Conservation (phyloP, 2,113 vertebrate species). For the Aphyosemion australe region DNA sequence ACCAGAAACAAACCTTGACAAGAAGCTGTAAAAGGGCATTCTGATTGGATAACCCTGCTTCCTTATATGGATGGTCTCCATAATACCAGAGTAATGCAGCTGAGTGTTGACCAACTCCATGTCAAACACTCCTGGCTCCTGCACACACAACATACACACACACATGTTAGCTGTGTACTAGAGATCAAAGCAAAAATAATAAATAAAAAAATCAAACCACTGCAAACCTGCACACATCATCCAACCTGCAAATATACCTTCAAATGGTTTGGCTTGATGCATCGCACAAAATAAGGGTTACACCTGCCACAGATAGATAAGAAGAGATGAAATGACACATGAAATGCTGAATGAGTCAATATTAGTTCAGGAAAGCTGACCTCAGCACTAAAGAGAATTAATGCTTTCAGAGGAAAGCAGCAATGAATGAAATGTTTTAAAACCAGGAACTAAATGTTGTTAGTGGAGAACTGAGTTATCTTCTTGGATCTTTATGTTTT, state of each 20-base stretch:
- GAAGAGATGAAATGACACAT: conserved; percentile 30
- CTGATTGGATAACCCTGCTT: conserved; percentile 93
- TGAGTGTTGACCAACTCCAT: conserved; percentile 86
- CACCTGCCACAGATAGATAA: conserved; percentile 82
- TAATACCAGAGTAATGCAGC: conserved; percentile 90
- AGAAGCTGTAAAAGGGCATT: conserved; percentile 87
- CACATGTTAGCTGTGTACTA: neutral
- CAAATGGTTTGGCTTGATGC: conserved; percentile 96
- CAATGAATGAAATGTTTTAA: neutral
- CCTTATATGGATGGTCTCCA: conserved; percentile 95
- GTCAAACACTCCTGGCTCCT: conserved; percentile 91
- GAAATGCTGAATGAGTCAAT: neutral
- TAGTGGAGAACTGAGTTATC: neutral
- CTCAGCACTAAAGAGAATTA: neutral
- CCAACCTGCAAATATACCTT: conserved; percentile 82
- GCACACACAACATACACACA: conserved; percentile 16
- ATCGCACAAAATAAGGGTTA: conserved; percentile 94
- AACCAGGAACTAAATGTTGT: neutral
- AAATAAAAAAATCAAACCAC: neutral
- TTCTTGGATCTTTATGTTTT: neutral
- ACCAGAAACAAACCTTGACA: conserved; percentile 81
- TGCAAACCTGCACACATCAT: conserved; percentile 41
- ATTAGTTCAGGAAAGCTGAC: neutral
- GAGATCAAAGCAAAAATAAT: neutral
- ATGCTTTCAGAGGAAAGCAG: neutral